Conservation (phyloP, 2,113 vertebrate species). For the Pao palembangensis region DNA sequence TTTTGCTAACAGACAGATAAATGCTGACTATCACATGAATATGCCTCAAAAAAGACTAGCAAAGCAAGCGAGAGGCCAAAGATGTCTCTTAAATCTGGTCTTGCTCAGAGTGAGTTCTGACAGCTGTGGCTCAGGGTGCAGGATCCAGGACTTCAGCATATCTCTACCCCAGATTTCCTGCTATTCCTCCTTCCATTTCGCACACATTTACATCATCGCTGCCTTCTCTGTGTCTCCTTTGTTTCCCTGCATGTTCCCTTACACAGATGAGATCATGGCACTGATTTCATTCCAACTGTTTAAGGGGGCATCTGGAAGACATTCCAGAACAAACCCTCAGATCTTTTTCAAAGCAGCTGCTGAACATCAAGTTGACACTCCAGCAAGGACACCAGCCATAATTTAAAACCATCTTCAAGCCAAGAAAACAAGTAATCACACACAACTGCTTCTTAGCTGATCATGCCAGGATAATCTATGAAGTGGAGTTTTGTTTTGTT, state of each 20-base stretch:
- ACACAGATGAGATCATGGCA: conserved; percentile 51
- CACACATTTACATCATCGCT: conserved; percentile 29
- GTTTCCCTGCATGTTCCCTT: conserved; percentile 34
- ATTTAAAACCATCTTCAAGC: conserved; percentile 11
- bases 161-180: background rate
- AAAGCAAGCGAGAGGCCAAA: conserved; percentile 6
- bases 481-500: no score
- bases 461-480: background rate
- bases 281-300: conserved; percentile 58
- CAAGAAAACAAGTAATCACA: background rate
- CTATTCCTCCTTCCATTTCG: background rate
- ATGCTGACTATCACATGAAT: no score
- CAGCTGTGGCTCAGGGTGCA: background rate
- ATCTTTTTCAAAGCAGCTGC: conserved; percentile 53
- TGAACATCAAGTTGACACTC: conserved; percentile 27
- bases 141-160: conserved; percentile 1
- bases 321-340: conserved; percentile 41
- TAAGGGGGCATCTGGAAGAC: conserved; percentile 45
- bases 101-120: background rate
- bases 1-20: no score
- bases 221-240: conserved; percentile 8
- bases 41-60: background rate
- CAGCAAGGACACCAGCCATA: conserved; percentile 23
- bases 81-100: background rate
- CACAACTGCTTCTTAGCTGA: conserved; percentile 2